These are phyloP conservation scores for Iselma pallidipennis DNA, from an alignment of 2,888 invertebrate genomes.

Conservation along the genomic window DNA sequence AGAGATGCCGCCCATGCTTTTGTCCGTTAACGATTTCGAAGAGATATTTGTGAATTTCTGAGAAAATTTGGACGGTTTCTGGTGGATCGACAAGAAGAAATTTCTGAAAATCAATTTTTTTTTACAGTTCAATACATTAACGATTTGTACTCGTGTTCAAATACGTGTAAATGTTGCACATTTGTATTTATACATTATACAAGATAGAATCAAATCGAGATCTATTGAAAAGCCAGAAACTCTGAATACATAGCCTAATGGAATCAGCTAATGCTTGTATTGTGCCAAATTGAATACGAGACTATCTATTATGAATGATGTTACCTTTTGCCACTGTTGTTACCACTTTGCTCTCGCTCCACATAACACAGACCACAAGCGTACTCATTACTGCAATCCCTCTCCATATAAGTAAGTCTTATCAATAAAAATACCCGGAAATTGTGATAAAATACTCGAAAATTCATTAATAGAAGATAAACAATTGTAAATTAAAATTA, in stretches of 20 bases:
- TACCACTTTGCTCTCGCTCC: neutral
- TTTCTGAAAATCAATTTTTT: neutral
- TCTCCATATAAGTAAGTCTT: neutral
- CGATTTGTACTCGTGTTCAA: neutral
- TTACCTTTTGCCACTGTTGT: slow-evolving; percentile 9
- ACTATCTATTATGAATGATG: slow-evolving; percentile 34
- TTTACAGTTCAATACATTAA: neutral
- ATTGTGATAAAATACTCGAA: no score
- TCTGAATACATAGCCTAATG: slow-evolving; percentile 27
- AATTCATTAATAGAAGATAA: no score
- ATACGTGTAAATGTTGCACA: neutral
- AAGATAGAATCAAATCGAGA: neutral
- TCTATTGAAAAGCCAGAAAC: neutral
- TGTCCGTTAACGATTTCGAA: slow-evolving; percentile 35
- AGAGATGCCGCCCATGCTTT: slow-evolving; percentile 43
- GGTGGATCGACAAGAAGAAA: neutral
- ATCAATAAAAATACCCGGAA: neutral
- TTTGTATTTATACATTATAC: neutral
- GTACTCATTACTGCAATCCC: neutral
- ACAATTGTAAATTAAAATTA: neutral
- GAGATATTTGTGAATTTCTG: slow-evolving; percentile 24
- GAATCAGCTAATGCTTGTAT: slow-evolving; percentile 38
- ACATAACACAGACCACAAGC: neutral
- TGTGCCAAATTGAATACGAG: slow-evolving; percentile 30
- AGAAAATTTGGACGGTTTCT: slow-evolving; percentile 4